A percentile compares a stretch with the other conserved stretches of the same genome.
Conservation (phyloP, 1,140 invertebrate genomes). For the Cataglyphis hispanica region DNA sequence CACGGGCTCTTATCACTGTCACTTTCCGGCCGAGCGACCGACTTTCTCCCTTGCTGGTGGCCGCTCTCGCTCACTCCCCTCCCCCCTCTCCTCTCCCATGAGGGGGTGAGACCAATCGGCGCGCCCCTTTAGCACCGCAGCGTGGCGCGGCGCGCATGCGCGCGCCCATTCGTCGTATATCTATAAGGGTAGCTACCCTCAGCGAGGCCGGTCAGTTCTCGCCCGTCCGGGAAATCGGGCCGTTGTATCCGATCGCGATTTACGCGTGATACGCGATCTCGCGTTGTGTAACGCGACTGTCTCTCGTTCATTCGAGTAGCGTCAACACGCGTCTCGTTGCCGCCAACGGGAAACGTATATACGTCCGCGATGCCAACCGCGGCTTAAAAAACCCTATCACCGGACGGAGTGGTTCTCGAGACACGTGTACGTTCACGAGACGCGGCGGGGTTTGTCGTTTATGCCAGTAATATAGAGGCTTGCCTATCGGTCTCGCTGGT, state of each 20-base stretch:
- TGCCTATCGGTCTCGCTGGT: background rate
- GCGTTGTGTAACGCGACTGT: too few relatives aligned
- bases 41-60: conserved; percentile 61
- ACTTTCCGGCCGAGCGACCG: conserved; percentile 72
- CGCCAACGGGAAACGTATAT: background rate
- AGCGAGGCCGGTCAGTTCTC: conserved; percentile 75
- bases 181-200: conserved; percentile 78
- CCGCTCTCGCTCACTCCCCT: background rate
- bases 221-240: conserved; percentile 73
- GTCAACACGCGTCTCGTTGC: background rate
- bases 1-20: conserved; percentile 64
- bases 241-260: conserved; percentile 6
- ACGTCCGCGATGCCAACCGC: background rate
- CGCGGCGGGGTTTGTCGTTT: conserved; percentile 40
- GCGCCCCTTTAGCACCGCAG: conserved; percentile 51
- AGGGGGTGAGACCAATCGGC: conserved; percentile 52
- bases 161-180: conserved; percentile 72
- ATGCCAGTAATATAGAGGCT: background rate
- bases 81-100: too few relatives aligned
- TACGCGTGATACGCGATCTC: too few relatives aligned
- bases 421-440: conserved; percentile 9
- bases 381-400: background rate
- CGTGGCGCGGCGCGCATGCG: conserved; percentile 70
- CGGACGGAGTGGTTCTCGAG: background rate
- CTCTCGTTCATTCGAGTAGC: background rate